A percentile compares a stretch with the other conserved stretches of the same genome.
Evolutionary conservation across 2,888 invertebrate genomes (phyloP).

Genomic region (Acanthosepion esculentum): DNA sequence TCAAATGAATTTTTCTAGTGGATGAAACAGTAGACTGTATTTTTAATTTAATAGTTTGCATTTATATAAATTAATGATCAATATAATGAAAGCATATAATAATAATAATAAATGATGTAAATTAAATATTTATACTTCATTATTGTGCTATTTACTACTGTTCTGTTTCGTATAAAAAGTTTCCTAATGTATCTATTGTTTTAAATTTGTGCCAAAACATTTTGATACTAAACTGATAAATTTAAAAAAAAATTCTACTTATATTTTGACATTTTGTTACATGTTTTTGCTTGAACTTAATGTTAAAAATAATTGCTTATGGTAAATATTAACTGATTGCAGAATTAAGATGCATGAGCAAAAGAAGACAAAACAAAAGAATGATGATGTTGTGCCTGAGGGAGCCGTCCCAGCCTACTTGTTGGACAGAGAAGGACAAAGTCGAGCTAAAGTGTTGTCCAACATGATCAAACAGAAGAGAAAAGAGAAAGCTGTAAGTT

Average conservation of each 20-base stretch:
- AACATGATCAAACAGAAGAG: conserved; percentile 99
- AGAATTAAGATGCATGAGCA: conserved; percentile 95
- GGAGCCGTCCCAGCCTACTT: conserved; percentile 96
- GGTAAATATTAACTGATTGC: conserved; percentile 6
- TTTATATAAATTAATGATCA: too few species aligned
- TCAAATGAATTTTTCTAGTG: too few species aligned
- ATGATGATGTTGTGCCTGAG: conserved; percentile 83
- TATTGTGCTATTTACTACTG: neutral
- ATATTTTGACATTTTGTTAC: too few species aligned
- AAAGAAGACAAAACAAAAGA: conserved; percentile 88
- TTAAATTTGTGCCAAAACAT: too few species aligned
- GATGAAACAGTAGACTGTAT: too few species aligned
- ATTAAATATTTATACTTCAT: neutral
- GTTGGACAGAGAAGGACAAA: conserved; percentile 96
- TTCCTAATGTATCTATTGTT: neutral
- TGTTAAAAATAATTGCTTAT: too few species aligned
- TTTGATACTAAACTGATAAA: too few species aligned
- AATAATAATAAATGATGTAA: too few species aligned
- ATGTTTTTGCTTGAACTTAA: too few species aligned
- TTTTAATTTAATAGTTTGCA: too few species aligned
- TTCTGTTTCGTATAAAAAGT: neutral
- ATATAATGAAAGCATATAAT: too few species aligned
- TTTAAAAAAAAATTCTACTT: too few species aligned
- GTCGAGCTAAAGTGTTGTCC: conserved; percentile 93
- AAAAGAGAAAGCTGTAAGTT: conserved; percentile 91